Conservation (phyloP, 1,140 invertebrate species). For the Cyclina sinensis region DNA sequence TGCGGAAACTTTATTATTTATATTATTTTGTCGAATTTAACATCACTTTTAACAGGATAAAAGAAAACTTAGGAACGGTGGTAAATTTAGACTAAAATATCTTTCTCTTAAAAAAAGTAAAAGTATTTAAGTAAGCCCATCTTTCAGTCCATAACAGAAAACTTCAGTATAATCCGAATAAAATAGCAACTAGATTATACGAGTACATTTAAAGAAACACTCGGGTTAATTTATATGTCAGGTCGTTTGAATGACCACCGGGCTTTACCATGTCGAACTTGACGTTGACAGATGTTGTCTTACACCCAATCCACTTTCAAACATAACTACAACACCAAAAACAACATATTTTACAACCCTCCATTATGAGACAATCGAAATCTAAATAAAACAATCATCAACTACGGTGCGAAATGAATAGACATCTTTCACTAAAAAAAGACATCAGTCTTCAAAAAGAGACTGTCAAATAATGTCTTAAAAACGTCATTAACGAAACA, state of each 20-base stretch:
- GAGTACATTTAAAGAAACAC: too few relatives aligned
- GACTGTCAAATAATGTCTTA: slow-evolving; percentile 16
- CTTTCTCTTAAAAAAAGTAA: too few relatives aligned
- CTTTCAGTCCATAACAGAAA: too few relatives aligned
- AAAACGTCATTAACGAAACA: slow-evolving; percentile 8
- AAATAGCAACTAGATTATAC: too few relatives aligned
- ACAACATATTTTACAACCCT: background rate
- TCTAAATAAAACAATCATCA: background rate
- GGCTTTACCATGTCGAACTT: background rate
- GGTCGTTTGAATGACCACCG: background rate
- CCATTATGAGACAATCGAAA: background rate
- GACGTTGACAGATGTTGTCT: background rate
- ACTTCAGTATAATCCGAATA: too few relatives aligned
- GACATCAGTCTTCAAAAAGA: slow-evolving; percentile 27
- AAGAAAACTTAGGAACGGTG: too few relatives aligned
- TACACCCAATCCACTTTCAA: background rate
- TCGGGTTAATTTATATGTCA: too few relatives aligned
- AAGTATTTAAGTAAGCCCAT: too few relatives aligned
- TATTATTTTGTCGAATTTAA: too few relatives aligned
- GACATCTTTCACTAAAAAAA: background rate
- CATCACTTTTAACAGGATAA: too few relatives aligned
- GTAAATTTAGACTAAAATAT: too few relatives aligned
- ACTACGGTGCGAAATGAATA: background rate
- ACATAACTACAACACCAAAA: background rate
- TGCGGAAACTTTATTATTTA: too few relatives aligned